Evolutionary conservation across 1,140 invertebrate genomes (phyloP).

Genomic region (Temnothorax longispinosus): DNA sequence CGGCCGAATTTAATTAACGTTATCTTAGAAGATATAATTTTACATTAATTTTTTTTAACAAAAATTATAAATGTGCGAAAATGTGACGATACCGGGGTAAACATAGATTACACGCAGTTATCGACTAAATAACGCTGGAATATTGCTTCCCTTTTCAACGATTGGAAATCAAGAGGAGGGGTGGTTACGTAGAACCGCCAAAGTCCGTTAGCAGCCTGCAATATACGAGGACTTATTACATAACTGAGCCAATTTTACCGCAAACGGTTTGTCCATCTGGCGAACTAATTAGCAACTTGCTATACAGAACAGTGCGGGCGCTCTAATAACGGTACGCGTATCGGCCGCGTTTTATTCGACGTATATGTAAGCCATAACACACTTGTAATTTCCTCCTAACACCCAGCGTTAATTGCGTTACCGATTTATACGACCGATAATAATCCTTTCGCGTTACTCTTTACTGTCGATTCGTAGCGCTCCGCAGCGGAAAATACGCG

Average conservation of each 20-base stretch:
- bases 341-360: conserved; percentile 60
- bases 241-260: conserved; percentile 73
- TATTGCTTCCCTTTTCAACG: conserved; percentile 1
- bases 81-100: not conserved
- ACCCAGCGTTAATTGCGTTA: conserved; percentile 54
- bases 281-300: conserved; percentile 74
- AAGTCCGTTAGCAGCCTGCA: conserved; percentile 42
- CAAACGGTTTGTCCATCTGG: conserved; percentile 76
- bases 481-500: conserved; percentile 14
- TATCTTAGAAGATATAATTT: not conserved
- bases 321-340: conserved; percentile 56
- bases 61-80: not conserved
- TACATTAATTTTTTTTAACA: conserved; percentile 20
- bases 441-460: conserved; percentile 1
- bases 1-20: not conserved
- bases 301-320: conserved; percentile 37
- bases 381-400: conserved; percentile 27
- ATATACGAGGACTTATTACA: conserved; percentile 73
- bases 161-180: conserved; percentile 41
- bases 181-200: conserved; percentile 42
- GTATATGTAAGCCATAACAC: not conserved
- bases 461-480: conserved; percentile 5
- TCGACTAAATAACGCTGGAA: conserved; percentile 17
- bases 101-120: not conserved
- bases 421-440: conserved; percentile 63